Percentiles rank a stretch among this genome's conserved stretches.
Evolutionary conservation across 2,888 invertebrate species (phyloP).

Genomic region (Macrostomum cliftonense): DNA sequence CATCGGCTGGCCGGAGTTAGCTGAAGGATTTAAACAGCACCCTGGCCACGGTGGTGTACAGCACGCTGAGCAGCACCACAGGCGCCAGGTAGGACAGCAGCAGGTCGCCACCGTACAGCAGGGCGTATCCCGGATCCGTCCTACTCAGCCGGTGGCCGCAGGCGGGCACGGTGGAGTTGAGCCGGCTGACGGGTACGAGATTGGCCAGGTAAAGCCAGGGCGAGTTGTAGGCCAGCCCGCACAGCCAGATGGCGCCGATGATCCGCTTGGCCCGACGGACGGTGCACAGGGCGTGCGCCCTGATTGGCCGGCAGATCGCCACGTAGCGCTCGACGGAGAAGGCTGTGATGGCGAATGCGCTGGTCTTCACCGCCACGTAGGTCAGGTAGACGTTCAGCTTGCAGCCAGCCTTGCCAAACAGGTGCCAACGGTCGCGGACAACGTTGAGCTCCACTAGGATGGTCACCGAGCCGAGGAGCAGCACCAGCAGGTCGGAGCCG

Average conservation of each 20-base stretch:
- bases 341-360: too few relatives aligned
- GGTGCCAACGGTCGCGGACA: too few relatives aligned
- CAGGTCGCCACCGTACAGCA: constrained; percentile 43
- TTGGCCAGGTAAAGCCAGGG: constrained; percentile 46
- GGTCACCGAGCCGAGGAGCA: too few relatives aligned
- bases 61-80: constrained; percentile 42
- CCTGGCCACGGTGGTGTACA: constrained; percentile 36
- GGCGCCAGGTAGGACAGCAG: constrained; percentile 46
- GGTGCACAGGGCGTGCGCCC: too few relatives aligned
- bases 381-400: too few relatives aligned
- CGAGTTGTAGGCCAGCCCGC: constrained; percentile 44
- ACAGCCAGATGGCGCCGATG: constrained; percentile 44
- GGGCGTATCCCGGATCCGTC: constrained; percentile 1
- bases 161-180: constrained; percentile 23
- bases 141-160: constrained; percentile 40
- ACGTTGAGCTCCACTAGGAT: too few relatives aligned
- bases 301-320: too few relatives aligned
- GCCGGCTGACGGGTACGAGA: constrained; percentile 16
- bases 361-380: too few relatives aligned
- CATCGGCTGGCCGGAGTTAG: too few relatives aligned
- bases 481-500: too few relatives aligned
- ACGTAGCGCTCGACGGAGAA: too few relatives aligned
- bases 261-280: constrained; percentile 42
- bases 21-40: too few relatives aligned
- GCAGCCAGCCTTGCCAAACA: constrained; percentile 18